Base-by-base conservation (phyloP, 2,888 invertebrate genomes). In the Tetranychus piercei region DNA sequence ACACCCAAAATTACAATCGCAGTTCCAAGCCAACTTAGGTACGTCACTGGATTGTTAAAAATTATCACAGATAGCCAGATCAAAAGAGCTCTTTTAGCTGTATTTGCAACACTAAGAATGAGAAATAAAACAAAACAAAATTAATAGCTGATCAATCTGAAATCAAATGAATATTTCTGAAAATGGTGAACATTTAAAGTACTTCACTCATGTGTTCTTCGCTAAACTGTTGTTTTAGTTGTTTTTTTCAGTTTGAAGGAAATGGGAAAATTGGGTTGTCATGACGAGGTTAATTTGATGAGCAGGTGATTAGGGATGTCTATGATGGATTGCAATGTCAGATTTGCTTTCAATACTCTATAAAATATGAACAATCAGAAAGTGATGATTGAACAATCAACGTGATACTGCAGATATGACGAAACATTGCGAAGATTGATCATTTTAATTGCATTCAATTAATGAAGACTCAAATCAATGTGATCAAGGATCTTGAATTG, bases 51-150 rank as follows among this genome's bases (percentile, higher is more conserved):
- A 82, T 90, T 90, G 77, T 88, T 88, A 81, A 90, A 90, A 81
- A 89, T 83, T 77, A 89, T 81, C 76, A 90, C 87, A 55, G 89
- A 89, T 76, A 89, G 82, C 89, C 89, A 89, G 79, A 90, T 90
- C 65, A 90, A 84, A 80, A 89, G 87, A 71, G 90, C 90, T 80
- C 90, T 83, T 82, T 90, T 90, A 70, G 88, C 88, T 77, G 90
- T 90, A 82, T 90, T 90, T 44, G 88, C 89, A 78, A 90, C 90
- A 83, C 90, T 90, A 34, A 34, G 34, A 34, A 34, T 34, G 34
- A 34, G 5, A 34, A 34, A 80, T 75, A 76, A 73, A 76, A 77
- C 77, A 70, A 77, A 75, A 44, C n/a, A 71, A 23, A 34, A 7
- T 15, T 44, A 43, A 71, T 15, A 55, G 55, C 2, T 34, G 5